Base-by-base conservation (phyloP, 1,140 invertebrate genomes). In the Drosophila subobscura region DNA sequence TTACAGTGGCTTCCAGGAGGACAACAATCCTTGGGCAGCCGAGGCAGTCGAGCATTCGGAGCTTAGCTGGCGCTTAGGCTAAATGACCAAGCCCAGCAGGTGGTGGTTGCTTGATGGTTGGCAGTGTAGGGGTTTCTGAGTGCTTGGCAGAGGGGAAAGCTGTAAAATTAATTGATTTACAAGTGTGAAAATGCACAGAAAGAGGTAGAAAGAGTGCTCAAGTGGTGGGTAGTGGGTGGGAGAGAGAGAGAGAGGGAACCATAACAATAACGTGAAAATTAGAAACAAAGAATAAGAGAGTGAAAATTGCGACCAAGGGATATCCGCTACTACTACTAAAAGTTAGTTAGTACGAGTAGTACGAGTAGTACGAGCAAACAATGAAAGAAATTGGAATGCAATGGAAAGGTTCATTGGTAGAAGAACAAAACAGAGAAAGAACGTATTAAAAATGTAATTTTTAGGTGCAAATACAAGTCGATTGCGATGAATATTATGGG, bases 101-200 rank as follows among this genome's bases (percentile, higher is more conserved):
- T 73, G 80, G 29, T 40, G 65, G 47, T 27, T 25, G 4, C 6
- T 61, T 42, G 45, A 41, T 25, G 29, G 40, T 37, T 23, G 22
- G 44, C 44, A 37, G 46, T 51, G 12, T n/a, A 8, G 10, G 10
- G 10, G 0, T 37, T 8, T 37, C 4, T 37, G 33, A 37, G 33
- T 37, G 10, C 10, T 8, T 57, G 16, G 41, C 33, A 61, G 55
- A 20, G 42, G 37, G 47, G 58, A 37, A 65, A 64, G 73, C 73
- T 81, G 77, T 77, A 81, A 86, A 85, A 77, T 86, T 85, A 85
- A 85, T 85, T 85, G 81, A 85, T 85, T 85, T 85, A 85, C 81
- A 86, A 81, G 81, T 86, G 77, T 85, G 81, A 80, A 80, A 79
- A 86, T 85, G 67, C 56, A 59, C 53, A 42, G 47, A 70, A 44